Evolutionary conservation across 2,888 invertebrate species (phyloP).

Genomic region (Hylaea fasciaria): DNA sequence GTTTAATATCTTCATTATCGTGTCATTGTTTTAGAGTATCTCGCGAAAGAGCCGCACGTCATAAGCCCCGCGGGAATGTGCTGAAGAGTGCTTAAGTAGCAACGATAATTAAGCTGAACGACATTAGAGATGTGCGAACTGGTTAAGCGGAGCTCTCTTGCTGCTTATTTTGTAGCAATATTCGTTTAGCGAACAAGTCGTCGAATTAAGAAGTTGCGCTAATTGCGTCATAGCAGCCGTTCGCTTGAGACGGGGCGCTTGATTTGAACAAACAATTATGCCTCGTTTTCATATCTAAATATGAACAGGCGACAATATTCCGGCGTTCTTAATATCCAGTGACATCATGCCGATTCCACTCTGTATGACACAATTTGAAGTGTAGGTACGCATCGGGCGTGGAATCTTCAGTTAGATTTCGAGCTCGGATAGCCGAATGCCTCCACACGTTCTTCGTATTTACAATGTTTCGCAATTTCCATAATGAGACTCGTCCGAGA

Average conservation of each 20-base stretch:
- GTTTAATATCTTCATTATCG: slow-evolving; percentile 35
- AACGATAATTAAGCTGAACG: slow-evolving; percentile 79
- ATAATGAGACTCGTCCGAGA: slow-evolving; percentile 40
- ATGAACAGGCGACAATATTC: slow-evolving; percentile 41
- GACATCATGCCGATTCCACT: slow-evolving; percentile 37
- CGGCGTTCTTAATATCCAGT: slow-evolving; percentile 33
- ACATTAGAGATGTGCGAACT: slow-evolving; percentile 75
- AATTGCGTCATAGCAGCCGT: slow-evolving; percentile 57
- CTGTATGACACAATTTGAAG: slow-evolving; percentile 41
- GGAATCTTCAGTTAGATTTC: slow-evolving; percentile 39
- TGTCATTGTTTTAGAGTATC: slow-evolving; percentile 37
- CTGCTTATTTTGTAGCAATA: slow-evolving; percentile 76
- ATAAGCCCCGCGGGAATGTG: slow-evolving; percentile 43
- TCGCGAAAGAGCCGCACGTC: slow-evolving; percentile 49
- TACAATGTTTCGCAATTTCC: slow-evolving; percentile 40
- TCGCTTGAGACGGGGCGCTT: slow-evolving; percentile 48
- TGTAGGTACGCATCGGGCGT: slow-evolving; percentile 35
- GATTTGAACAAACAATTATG: slow-evolving; percentile 58
- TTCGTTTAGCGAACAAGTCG: slow-evolving; percentile 67
- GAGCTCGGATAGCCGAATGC: slow-evolving; percentile 42
- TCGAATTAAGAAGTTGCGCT: slow-evolving; percentile 73
- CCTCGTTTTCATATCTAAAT: slow-evolving; percentile 50
- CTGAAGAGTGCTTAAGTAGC: slow-evolving; percentile 65
- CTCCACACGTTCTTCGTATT: slow-evolving; percentile 37
- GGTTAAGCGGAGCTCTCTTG: slow-evolving; percentile 71